phyloP scores from a whole-genome alignment of 2,888 invertebrate genomes.

The Nyleta sp. region DNA sequence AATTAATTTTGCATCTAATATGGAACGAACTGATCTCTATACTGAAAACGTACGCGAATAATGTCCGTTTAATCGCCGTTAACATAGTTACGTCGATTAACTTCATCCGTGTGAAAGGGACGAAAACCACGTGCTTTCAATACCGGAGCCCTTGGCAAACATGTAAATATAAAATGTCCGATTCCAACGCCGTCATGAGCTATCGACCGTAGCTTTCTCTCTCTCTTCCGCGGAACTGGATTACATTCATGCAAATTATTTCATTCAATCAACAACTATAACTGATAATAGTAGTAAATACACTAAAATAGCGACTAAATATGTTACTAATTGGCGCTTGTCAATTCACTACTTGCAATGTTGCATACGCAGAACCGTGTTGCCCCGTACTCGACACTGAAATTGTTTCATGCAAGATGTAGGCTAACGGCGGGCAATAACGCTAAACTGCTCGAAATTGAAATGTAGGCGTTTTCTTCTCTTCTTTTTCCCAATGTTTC shows the following conservation, averaged over 20 bases:
- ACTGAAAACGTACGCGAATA: neutral
- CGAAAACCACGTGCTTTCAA: conserved; percentile 26
- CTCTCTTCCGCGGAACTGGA: neutral
- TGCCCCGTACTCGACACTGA: conserved; percentile 34
- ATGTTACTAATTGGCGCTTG: conserved; percentile 24
- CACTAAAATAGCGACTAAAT: conserved; percentile 38
- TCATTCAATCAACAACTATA: conserved; percentile 20
- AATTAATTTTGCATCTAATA: too few species aligned
- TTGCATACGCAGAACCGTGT: conserved; percentile 19
- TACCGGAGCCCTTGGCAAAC: conserved; percentile 17
- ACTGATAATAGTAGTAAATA: conserved; percentile 10
- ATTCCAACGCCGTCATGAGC: neutral
- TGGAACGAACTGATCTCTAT: neutral
- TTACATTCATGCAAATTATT: conserved; percentile 32
- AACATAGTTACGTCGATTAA: conserved; percentile 13
- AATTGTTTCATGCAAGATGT: conserved; percentile 49
- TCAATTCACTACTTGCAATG: conserved; percentile 34
- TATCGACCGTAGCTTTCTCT: conserved; percentile 7
- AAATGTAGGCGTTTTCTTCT: conserved; percentile 23
- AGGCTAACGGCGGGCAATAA: conserved; percentile 47
- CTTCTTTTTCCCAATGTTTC: neutral
- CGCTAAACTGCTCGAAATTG: conserved; percentile 28
- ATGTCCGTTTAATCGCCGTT: neutral
- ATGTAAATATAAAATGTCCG: conserved; percentile 30
- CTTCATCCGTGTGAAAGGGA: neutral